Conservation (phyloP, 1,140 invertebrate genomes). For the Drosophila malerkotliana region DNA sequence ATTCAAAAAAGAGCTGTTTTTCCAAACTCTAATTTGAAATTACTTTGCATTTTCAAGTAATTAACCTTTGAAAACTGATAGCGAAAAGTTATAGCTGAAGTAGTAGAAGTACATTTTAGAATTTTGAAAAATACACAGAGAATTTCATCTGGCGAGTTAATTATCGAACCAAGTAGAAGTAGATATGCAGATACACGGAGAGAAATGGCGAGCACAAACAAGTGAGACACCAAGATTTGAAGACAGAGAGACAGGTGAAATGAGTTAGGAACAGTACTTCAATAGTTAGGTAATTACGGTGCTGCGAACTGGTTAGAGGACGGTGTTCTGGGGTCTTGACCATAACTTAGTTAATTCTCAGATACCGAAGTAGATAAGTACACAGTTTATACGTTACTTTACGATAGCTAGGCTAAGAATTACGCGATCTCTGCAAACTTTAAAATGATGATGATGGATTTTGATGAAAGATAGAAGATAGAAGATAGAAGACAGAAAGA, state of each 20-base stretch:
- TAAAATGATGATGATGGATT: conserved; percentile 6
- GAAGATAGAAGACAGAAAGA: conserved; percentile 27
- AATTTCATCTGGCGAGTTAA: conserved; percentile 23
- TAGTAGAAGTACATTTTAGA: conserved; percentile 8
- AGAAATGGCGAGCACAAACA: conserved; percentile 41
- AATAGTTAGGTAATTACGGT: conserved; percentile 50
- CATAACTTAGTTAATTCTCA: conserved; percentile 38
- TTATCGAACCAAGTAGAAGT: conserved; percentile 14
- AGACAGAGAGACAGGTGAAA: conserved; percentile 11
- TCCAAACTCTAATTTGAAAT: not conserved
- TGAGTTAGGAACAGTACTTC: conserved; percentile 35
- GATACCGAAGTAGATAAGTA: conserved; percentile 40
- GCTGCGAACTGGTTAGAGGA: conserved; percentile 35
- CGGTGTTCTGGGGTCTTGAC: conserved; percentile 35
- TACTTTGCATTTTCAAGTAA: conserved; percentile 11
- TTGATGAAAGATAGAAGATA: conserved; percentile 15
- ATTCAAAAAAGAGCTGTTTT: too few species aligned
- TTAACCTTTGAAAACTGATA: conserved; percentile 1
- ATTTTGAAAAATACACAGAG: conserved; percentile 22
- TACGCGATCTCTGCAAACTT: conserved; percentile 60
- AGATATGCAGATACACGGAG: conserved; percentile 33
- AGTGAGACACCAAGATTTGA: conserved; percentile 35
- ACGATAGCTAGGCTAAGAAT: conserved; percentile 53
- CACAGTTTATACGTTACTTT: conserved; percentile 42
- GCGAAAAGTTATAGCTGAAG: conserved; percentile 32